Evolutionary conservation across 2,797 vertebrate species (phyloP).

Genomic region (Psittacula derbiana): DNA sequence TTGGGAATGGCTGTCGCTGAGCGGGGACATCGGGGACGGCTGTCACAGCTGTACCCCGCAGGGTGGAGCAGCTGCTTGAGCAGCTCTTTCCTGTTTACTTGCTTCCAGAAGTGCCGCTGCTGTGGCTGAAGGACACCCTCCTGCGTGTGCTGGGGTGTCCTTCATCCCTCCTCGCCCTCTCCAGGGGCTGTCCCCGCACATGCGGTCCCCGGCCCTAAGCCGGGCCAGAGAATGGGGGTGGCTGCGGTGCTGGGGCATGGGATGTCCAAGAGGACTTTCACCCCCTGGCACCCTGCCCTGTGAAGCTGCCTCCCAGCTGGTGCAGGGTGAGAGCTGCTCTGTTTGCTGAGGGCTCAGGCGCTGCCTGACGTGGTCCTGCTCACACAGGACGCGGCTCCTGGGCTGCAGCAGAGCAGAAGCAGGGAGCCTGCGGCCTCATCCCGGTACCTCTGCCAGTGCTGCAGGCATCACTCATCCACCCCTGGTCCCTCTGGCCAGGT

Average conservation of each 20-base stretch:
- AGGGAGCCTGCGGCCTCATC: not conserved
- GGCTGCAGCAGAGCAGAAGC: not conserved
- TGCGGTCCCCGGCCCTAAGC: not conserved
- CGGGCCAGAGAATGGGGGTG: not conserved
- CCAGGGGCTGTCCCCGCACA: fast-evolving
- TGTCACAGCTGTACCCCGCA: not conserved
- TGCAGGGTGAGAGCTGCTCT: not conserved
- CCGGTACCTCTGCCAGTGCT: not conserved
- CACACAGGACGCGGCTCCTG: not conserved
- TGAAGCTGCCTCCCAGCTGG: slow-evolving; percentile 13
- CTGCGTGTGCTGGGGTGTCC: not conserved
- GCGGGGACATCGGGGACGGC: not conserved
- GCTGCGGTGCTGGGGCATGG: not conserved
- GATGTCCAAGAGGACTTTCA: not conserved
- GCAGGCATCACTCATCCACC: not conserved
- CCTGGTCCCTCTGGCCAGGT: not conserved
- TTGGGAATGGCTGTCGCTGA: fast-evolving
- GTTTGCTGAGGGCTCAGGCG: not conserved
- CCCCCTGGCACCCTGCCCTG: not conserved
- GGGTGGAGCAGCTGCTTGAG: slow-evolving; percentile 48
- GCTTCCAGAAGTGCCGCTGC: slow-evolving; percentile 23
- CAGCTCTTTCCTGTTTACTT: slow-evolving; percentile 70
- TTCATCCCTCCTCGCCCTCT: not conserved
- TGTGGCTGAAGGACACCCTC: slow-evolving; percentile 28
- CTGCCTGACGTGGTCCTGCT: not conserved